A percentile compares a stretch with the other conserved stretches of the same genome.
Conservation (phyloP, 30 jellyfish, hydroid and myxozoan genomes). For the Sanderia malayensis region DNA sequence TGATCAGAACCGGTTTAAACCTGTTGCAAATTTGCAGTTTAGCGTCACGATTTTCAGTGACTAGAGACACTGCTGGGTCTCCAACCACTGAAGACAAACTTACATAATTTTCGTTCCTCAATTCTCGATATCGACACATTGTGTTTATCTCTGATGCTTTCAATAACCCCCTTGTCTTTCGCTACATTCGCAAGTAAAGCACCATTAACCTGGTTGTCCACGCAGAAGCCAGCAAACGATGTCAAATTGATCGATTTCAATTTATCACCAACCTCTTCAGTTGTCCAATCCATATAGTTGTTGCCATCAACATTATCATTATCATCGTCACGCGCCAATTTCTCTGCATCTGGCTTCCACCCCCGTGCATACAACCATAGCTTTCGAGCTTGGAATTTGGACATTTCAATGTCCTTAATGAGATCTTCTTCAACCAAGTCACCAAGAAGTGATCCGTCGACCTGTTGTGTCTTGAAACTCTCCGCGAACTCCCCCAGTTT, state of each 20-base stretch:
- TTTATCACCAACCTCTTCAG: slow-evolving; percentile 45
- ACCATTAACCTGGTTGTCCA: slow-evolving; percentile 67
- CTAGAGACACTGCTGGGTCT: slow-evolving; percentile 54
- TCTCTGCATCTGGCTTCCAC: slow-evolving; percentile 60
- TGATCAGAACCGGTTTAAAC: too few species aligned
- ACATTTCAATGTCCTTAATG: slow-evolving; percentile 55
- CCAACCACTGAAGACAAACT: slow-evolving; percentile 73
- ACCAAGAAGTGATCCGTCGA: slow-evolving; percentile 64
- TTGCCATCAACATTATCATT: too few species aligned
- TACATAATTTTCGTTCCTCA: slow-evolving; percentile 56
- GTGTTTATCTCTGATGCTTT: slow-evolving; percentile 43
- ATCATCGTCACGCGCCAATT: neutral
- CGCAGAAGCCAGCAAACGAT: slow-evolving; percentile 63
- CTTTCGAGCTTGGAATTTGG: slow-evolving; percentile 71
- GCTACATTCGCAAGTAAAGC: slow-evolving; percentile 34
- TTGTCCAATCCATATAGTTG: slow-evolving; percentile 42
- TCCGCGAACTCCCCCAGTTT: slow-evolving; percentile 45
- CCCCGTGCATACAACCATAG: slow-evolving; percentile 47
- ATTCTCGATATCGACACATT: slow-evolving; percentile 41
- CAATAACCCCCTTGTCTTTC: slow-evolving; percentile 43
- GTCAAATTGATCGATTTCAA: slow-evolving; percentile 50
- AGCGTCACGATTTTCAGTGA: too few species aligned
- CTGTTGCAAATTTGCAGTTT: too few species aligned
- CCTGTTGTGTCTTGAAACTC: slow-evolving; percentile 42
- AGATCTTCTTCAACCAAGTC: slow-evolving; percentile 52